Evolutionary conservation across 2,888 invertebrate genomes (phyloP).

Genomic region (Panzeria rudis): DNA sequence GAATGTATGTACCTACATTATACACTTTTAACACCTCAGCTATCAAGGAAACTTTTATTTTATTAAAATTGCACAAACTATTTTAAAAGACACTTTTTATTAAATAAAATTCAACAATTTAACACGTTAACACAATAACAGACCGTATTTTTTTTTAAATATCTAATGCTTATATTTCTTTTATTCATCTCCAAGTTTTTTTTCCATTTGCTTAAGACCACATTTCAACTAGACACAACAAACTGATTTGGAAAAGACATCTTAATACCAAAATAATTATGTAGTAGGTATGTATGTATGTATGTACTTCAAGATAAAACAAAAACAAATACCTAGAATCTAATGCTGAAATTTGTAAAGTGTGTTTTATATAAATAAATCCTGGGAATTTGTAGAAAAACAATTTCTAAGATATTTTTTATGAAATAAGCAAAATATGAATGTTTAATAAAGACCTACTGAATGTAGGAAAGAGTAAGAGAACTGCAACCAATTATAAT

Average conservation of each 20-base stretch:
- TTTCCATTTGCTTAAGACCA: constrained; percentile 33
- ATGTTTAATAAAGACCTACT: neutral
- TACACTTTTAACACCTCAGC: no score
- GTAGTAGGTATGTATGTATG: neutral
- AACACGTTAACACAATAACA: neutral
- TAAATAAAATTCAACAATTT: neutral
- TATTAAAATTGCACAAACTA: no score
- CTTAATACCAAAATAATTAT: constrained; percentile 8
- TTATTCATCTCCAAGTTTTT: neutral
- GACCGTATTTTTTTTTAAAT: neutral
- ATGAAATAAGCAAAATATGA: neutral
- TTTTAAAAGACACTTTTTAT: no score
- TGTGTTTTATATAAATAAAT: constrained; percentile 10
- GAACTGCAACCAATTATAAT: constrained; percentile 56
- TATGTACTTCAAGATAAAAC: neutral
- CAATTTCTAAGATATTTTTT: constrained; percentile 2
- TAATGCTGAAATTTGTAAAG: neutral
- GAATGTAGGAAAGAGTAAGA: constrained; percentile 23
- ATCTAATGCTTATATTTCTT: no score
- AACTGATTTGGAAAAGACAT: constrained; percentile 47
- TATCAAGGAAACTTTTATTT: no score
- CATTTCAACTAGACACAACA: constrained; percentile 27
- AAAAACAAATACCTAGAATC: constrained; percentile 1
- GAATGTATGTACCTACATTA: no score
- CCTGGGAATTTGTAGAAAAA: constrained; percentile 17